A percentile compares a stretch with the other conserved stretches of the same genome.
Evolutionary conservation across 2,113 vertebrate species (phyloP).

Genomic region (Centrocercus urophasianus): DNA sequence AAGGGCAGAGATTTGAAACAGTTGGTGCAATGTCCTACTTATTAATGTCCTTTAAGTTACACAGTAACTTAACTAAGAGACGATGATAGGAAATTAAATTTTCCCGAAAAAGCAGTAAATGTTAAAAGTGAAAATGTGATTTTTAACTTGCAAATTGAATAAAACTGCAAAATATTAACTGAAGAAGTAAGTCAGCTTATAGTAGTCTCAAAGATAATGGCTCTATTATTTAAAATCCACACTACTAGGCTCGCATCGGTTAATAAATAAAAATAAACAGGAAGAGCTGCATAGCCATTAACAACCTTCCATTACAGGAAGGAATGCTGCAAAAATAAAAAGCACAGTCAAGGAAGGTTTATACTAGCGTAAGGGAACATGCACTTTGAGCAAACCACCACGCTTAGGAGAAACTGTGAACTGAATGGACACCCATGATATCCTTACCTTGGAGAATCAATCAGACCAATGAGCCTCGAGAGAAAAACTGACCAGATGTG

Average conservation of each 20-base stretch:
- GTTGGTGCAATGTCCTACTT: background rate
- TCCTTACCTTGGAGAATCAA: background rate
- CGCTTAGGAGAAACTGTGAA: background rate
- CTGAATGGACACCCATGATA: background rate
- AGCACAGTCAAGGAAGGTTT: background rate
- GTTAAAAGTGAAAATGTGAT: background rate
- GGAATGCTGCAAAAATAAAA: background rate
- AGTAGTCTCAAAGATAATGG: background rate
- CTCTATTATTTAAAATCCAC: background rate
- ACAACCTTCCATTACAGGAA: background rate
- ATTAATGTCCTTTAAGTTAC: background rate
- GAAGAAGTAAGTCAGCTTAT: background rate
- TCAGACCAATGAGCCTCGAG: background rate
- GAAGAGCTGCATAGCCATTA: background rate
- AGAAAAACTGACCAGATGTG: background rate
- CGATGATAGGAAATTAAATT: background rate
- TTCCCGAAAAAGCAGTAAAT: background rate
- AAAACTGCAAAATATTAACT: background rate
- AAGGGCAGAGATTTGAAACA: background rate
- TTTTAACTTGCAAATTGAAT: background rate
- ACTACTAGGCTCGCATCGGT: background rate
- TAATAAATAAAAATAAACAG: slow-evolving; percentile 6
- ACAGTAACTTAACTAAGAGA: background rate
- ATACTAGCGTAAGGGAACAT: accelerated
- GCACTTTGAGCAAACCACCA: background rate